Evolutionary conservation across 1,140 invertebrate genomes (phyloP).

Genomic region (Leptinotarsa lineolata): DNA sequence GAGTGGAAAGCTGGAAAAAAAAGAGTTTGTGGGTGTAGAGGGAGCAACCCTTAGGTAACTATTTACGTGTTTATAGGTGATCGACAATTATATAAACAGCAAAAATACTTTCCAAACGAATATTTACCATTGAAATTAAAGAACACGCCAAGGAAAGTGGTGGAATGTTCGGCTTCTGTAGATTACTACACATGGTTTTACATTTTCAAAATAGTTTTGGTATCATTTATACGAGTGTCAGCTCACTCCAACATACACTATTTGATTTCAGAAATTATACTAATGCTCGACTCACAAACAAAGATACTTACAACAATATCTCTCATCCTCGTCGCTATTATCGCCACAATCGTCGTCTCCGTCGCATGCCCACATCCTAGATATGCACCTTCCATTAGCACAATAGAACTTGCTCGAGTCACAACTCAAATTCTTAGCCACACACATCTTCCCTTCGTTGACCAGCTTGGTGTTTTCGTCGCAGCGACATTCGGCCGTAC

Average conservation of each 20-base stretch:
- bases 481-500: conserved; percentile 84
- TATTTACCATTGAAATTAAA: too few species aligned
- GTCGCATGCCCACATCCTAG: conserved; percentile 95
- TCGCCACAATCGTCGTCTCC: conserved; percentile 95
- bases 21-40: conserved; percentile 7
- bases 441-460: conserved; percentile 91
- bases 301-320: conserved; percentile 79
- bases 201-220: too few species aligned
- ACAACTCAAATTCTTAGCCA: conserved; percentile 85
- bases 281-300: too few species aligned
- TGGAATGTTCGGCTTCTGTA: too few species aligned
- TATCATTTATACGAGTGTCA: too few species aligned
- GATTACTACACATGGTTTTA: too few species aligned
- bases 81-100: background rate
- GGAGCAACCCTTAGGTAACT: background rate
- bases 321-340: conserved; percentile 88
- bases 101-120: background rate
- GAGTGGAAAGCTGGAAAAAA: conserved; percentile 83
- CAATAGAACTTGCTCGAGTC: conserved; percentile 91
- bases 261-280: too few species aligned
- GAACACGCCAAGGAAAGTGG: too few species aligned
- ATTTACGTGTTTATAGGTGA: background rate
- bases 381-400: conserved; percentile 92
- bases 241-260: too few species aligned
- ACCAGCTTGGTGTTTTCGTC: conserved; percentile 85